Conservation (phyloP, 2,888 invertebrate genomes). For the Euzetes globulus region DNA sequence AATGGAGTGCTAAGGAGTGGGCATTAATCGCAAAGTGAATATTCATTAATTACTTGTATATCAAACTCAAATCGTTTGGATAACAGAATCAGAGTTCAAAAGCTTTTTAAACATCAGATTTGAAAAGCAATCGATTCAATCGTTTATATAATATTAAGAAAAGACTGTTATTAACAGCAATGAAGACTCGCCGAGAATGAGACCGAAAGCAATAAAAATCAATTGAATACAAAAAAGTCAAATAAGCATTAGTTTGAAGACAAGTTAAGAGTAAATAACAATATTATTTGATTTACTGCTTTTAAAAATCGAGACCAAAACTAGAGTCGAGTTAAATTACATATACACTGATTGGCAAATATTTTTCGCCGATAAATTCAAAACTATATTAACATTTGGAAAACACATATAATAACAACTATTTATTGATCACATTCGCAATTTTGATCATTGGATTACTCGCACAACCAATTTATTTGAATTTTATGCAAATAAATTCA, state of each 20-base stretch:
- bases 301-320: not conserved
- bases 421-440: not conserved
- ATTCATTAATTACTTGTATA: too few species aligned
- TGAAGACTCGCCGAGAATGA: not conserved
- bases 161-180: not conserved
- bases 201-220: not conserved
- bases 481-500: not conserved
- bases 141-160: too few species aligned
- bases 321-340: not conserved
- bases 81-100: too few species aligned
- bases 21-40: too few species aligned
- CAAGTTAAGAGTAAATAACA: conserved; percentile 4
- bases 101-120: too few species aligned
- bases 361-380: not conserved
- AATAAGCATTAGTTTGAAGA: not conserved
- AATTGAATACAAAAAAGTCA: not conserved
- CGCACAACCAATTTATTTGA: not conserved
- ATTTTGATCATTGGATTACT: not conserved
- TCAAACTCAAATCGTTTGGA: too few species aligned
- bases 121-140: not conserved
- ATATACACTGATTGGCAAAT: conserved; percentile 6
- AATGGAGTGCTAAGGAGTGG: not conserved
- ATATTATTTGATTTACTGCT: conserved; percentile 23
- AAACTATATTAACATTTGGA: not conserved
- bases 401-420: too few species aligned